phyloP scores from a whole-genome alignment of 2,797 vertebrate genomes.

The Sphaeramia orbicularis region DNA sequence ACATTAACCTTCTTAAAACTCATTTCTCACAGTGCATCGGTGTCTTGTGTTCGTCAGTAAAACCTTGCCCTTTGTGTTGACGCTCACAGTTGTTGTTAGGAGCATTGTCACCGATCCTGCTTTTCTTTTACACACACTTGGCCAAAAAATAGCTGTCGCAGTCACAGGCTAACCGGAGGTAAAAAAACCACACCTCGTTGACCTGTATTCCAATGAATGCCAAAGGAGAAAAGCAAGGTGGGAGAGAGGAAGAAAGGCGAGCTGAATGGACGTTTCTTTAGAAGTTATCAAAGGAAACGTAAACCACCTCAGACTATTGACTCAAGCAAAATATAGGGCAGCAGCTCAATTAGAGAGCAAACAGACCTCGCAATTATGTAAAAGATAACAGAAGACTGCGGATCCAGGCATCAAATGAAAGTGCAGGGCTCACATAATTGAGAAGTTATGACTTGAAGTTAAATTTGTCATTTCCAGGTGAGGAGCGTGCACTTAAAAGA shows the following conservation, averaged over 20 bases:
- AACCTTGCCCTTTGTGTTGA: conserved; percentile 7
- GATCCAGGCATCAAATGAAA: neutral
- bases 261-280: neutral
- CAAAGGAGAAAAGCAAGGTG: neutral
- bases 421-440: neutral
- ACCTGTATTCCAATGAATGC: conserved; percentile 20
- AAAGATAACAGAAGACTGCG: no score
- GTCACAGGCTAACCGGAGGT: neutral
- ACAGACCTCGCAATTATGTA: neutral
- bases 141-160: neutral
- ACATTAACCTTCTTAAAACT: neutral
- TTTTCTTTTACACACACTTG: conserved; percentile 35
- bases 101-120: conserved; percentile 31
- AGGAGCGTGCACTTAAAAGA: no score
- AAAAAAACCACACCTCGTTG: conserved; percentile 35
- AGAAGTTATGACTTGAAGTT: no score
- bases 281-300: neutral
- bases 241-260: neutral
- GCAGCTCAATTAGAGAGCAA: neutral
- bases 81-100: neutral
- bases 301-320: neutral
- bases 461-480: no score
- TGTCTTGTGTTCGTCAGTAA: neutral
- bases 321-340: neutral
- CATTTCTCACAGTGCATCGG: neutral